Conservation (phyloP, 2,888 invertebrate species). For the Epicampocera succincta region DNA sequence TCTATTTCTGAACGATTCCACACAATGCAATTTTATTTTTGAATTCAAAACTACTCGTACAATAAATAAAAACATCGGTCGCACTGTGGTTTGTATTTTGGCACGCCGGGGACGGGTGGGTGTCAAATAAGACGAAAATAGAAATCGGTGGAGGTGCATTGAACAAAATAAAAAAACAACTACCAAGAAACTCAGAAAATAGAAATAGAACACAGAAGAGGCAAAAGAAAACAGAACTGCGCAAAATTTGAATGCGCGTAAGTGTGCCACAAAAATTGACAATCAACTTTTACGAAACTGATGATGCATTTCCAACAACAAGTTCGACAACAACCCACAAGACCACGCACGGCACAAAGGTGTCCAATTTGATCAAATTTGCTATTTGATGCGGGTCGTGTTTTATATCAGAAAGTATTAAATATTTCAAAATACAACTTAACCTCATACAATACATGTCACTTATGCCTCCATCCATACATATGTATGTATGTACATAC, state of each 20-base stretch:
- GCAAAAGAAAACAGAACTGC: slow-evolving; percentile 21
- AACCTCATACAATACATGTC: no score
- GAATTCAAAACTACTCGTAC: slow-evolving; percentile 1
- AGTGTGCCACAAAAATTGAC: slow-evolving; percentile 45
- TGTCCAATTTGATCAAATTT: no score
- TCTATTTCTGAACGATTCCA: slow-evolving; percentile 52
- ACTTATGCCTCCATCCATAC: no score
- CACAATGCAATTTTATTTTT: slow-evolving; percentile 57
- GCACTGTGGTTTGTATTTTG: background rate
- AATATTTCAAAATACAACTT: no score
- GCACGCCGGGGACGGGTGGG: background rate
- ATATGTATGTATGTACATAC: no score
- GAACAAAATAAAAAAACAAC: background rate
- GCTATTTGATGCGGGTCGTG: no score
- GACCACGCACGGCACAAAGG: no score
- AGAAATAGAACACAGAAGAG: background rate
- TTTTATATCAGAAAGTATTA: no score
- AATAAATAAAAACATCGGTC: slow-evolving; percentile 8
- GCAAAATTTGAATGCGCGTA: slow-evolving; percentile 30
- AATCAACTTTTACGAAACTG: background rate
- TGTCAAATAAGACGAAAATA: slow-evolving; percentile 9
- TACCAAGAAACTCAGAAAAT: background rate
- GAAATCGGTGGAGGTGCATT: slow-evolving; percentile 25
- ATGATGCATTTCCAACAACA: no score
- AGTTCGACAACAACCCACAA: no score